Evolutionary conservation across 1,140 invertebrate genomes (phyloP), one percentile per base, ranked within the genome.

Genomic region (Drosophila kohkoa): DNA sequence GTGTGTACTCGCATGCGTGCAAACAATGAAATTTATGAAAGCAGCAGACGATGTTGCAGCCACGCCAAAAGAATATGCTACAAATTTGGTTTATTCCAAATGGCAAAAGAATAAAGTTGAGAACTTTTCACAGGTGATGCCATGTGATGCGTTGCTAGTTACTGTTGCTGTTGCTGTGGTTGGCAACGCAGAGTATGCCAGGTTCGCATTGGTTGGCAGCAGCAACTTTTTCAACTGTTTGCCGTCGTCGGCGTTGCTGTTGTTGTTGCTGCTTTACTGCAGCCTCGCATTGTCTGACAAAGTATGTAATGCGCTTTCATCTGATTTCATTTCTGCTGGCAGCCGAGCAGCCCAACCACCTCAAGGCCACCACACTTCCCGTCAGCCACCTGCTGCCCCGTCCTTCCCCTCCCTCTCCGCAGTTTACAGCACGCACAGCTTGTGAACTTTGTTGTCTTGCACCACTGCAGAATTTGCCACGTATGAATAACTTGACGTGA

Each of bases 1-100:
- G 77, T 60, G 46, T 55, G 68, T 54, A 25, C 20, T 25, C 20
- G 20, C 20, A 45, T 63, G 73, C 67, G 74, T 80, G 81, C 81
- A 89, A 81, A 89, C 85, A 88, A 85, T 88, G 86, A 85, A 88
- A 89, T 88, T 89, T 89, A 88, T 88, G 80, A 75, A 81, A 85
- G 74, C 52, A 68, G 49, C 69, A 77, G 69, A 66, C 63, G 68
- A 62, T 46, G 60, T 64, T 54, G 55, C 66, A 48, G 73, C 55
- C 59, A 79, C 76, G 72, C 74, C 62, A 64, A 49, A 77, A 73
- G 81, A 88, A 89, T 90, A 85, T 85, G 81, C 85, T 79, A 85
- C 85, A 85, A 88, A 88, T 89, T 85, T 88, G 77, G 78, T 88
- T 89, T 88, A 89, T 89, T 88, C 80, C 76, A 77, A 77, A 89